phyloP scores from a whole-genome alignment of 2,888 invertebrate species.

The Candidula unifasciata region DNA sequence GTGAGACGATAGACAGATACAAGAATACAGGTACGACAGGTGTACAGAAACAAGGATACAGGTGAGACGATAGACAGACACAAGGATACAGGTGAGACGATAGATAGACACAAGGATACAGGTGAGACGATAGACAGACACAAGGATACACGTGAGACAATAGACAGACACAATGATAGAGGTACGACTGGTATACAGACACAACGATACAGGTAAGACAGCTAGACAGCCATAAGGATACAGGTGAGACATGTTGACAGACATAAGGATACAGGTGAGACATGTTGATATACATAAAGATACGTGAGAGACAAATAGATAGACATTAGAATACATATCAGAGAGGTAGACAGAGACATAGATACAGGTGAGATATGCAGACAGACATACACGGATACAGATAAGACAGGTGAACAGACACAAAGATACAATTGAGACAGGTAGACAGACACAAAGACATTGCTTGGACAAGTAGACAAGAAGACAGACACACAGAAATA shows the following conservation, averaged over 20 bases:
- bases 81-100: no score
- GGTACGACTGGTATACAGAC: background rate
- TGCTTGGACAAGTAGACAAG: no score
- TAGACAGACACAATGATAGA: background rate
- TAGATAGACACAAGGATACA: no score
- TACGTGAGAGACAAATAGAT: background rate
- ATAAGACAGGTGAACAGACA: no score
- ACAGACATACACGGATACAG: background rate
- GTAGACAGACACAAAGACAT: no score
- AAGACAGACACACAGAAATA: no score
- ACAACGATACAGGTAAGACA: background rate
- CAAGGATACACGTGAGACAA: constrained; percentile 3
- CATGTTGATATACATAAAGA: background rate
- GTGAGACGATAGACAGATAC: constrained; percentile 19
- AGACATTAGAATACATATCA: background rate
- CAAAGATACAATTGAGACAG: no score
- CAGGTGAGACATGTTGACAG: background rate
- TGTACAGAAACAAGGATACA: background rate
- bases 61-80: background rate
- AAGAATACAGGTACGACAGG: background rate
- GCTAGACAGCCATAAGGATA: background rate
- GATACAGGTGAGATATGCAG: no score
- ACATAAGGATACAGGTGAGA: background rate
- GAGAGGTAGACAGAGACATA: background rate
- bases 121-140: constrained; percentile 30